Evolutionary conservation across 2,113 vertebrate genomes (phyloP).

Genomic region (Pteruthius melanotis): DNA sequence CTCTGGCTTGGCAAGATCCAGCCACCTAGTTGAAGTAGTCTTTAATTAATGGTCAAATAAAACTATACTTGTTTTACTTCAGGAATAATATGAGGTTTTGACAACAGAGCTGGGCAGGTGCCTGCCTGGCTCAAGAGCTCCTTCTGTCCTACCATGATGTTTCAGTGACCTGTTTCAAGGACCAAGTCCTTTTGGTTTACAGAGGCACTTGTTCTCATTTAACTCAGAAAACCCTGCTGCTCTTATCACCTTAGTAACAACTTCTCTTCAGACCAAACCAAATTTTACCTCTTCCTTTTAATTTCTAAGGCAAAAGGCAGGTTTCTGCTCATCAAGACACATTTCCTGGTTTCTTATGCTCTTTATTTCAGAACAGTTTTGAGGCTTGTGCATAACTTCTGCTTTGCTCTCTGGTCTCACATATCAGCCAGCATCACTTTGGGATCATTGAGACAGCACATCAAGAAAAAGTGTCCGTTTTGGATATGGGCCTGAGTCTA

Average conservation of each 20-base stretch:
- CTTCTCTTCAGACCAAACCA: background rate
- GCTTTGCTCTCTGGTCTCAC: background rate
- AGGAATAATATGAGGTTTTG: background rate
- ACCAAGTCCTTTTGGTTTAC: background rate
- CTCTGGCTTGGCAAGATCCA: background rate
- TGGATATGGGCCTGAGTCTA: background rate
- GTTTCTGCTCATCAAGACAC: background rate
- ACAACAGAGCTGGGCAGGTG: background rate
- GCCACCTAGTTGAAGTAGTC: background rate
- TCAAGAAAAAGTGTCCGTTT: background rate
- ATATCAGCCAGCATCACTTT: background rate
- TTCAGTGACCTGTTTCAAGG: background rate
- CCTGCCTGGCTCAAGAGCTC: background rate
- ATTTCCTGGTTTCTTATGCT: background rate
- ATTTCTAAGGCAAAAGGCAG: background rate
- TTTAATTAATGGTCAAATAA: constrained; percentile 3
- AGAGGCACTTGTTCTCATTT: background rate
- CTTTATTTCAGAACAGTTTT: background rate
- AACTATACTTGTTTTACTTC: background rate
- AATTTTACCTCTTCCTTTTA: background rate
- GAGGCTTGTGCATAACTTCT: background rate
- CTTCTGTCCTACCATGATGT: background rate
- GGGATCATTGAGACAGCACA: background rate
- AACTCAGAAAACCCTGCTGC: background rate
- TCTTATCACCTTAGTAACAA: background rate